Evolutionary conservation across 2,888 invertebrate genomes (phyloP), one percentile per base, ranked within the genome.

Genomic region (Strigamia transsilvanica): DNA sequence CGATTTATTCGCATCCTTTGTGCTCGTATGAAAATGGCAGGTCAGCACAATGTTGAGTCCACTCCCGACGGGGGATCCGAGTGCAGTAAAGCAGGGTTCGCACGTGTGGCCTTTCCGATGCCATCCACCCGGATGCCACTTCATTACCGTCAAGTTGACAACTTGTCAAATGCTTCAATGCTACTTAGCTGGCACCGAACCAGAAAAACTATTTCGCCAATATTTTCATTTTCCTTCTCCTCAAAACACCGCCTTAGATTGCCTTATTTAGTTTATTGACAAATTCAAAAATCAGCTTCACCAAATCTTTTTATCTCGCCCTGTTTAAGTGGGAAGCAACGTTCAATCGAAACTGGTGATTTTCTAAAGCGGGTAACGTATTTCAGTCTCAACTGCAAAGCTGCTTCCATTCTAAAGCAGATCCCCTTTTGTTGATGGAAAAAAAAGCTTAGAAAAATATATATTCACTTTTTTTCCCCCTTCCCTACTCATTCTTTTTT

Each of bases 101-200:
- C 61, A 61, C 61, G 61, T 61, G 61, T 61, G 61, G 51, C 51
- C 51, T 38, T 51, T 51, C 51, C 51, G 18, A 51, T 51, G 51
- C 51, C 51, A 51, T 51, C 51, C 51, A 51, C 51, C 51, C 51
- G 51, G 61, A 61, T 21, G 61, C 61, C 61, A 61, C 61, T 61
- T 61, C 61, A 61, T 61, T 61, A 61, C 61, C 61, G 61, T 61
- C 61, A 7, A 61, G 61, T 61, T 61, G 61, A 61, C 61, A 61
- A 61, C 61, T n/a, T 61, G 61, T 61, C 61, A 61, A 61, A 61
- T 23, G 61, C 61, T 61, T 61, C 61, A 6, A 61, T 21, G 61
- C 18, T 23, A 61, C 61, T 61, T 61, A 23, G 21, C 61, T 61
- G 61, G 61, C 61, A 61, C 9, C 21, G 18, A 21, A 61, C 61